phyloP scores from a whole-genome alignment of 2,888 invertebrate genomes.

The Cataglyphis albicans region DNA sequence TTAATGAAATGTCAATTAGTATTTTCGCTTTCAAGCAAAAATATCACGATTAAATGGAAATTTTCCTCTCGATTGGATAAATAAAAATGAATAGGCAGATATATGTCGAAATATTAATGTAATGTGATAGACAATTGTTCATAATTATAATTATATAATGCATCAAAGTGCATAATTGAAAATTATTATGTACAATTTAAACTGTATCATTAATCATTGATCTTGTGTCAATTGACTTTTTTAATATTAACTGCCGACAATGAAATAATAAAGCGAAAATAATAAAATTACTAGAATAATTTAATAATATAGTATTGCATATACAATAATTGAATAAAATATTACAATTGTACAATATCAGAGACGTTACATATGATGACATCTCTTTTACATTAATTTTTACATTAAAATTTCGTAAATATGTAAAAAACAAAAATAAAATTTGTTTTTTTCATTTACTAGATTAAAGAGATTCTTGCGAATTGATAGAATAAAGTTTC shows the following conservation, averaged over 20 bases:
- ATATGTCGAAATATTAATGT: conserved; percentile 9
- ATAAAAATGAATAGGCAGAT: not conserved
- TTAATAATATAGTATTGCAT: not conserved
- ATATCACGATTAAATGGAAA: conserved; percentile 5
- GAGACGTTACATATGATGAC: not conserved
- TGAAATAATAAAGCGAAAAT: not conserved
- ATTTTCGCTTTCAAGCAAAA: conserved; percentile 12
- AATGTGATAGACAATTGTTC: not conserved
- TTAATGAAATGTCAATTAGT: conserved; percentile 21
- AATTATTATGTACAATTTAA: not conserved
- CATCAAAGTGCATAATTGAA: not conserved
- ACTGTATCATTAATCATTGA: not conserved
- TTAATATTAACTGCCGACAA: not conserved
- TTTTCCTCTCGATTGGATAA: conserved; percentile 8
- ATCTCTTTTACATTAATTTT: not conserved
- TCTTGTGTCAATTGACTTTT: not conserved
- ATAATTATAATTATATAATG: not conserved
- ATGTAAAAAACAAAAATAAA: conserved; percentile 3
- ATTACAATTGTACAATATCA: not conserved
- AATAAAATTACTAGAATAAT: conserved; percentile 6
- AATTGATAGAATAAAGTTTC: not conserved
- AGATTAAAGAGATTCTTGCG: not conserved
- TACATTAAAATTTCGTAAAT: not conserved
- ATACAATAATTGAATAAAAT: not conserved
- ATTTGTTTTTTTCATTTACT: not conserved